Evolutionary conservation across 2,888 invertebrate genomes (phyloP), one percentile per base, ranked within the genome.

Genomic region (Orthosia gracilis): DNA sequence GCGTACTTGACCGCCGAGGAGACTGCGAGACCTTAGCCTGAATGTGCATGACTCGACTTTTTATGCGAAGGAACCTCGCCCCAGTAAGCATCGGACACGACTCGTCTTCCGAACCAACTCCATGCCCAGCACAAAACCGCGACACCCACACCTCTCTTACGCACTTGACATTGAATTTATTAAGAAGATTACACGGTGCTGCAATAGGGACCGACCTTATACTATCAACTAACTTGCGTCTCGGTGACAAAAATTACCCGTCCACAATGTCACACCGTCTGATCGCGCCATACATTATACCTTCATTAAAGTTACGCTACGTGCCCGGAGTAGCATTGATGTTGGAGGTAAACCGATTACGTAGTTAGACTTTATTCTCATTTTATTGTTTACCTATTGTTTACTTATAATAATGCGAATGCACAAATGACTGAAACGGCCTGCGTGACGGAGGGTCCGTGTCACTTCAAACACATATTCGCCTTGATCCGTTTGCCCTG

Each of bases 401-500:
- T 69, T 45, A 59, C 47, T 59, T 52, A 64, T 66, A 76, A 58
- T 76, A 69, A 66, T 65, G 55, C 65, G 67, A 69, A 73, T 73
- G 59, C 78, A 77, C 68, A 69, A 80, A 76, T 61, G 65, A 78
- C 71, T 77, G 78, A 82, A 84, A 69, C 68, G 77, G 84, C 69
- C 84, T 89, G 89, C 91, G 89, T 91, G 91, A 87, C 84, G 82
- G 87, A 89, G 87, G 89, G 80, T 87, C 85, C 81, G 86, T 87
- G 88, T 84, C 87, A 79, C 78, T 84, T 76, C 78, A 72, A 83
- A 83, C 89, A 90, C 86, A 89, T 84, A 90, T 88, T 91, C 84
- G 89, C 94, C 95, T 95, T 94, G 95, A 92, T 94, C 92, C 80
- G 89, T 89, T 93, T 90, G 91, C 90, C 91, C 90, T 89, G 90